Conservation (phyloP, 2,888 invertebrate species). For the Polydrusus pterygomalis region DNA sequence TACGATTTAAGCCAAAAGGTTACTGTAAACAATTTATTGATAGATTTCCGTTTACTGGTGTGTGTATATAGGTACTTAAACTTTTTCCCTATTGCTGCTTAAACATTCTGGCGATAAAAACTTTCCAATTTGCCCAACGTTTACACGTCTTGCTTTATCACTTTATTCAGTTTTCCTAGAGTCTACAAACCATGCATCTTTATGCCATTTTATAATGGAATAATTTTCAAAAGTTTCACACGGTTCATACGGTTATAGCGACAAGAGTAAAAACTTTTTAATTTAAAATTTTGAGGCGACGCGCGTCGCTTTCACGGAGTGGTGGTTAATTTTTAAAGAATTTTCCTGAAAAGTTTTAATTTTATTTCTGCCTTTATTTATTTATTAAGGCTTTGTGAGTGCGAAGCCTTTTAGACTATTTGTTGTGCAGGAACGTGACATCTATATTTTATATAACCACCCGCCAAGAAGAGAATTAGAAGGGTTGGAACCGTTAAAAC, state of each 20-base stretch:
- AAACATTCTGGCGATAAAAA: slow-evolving; percentile 5
- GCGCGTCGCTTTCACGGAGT: too few species aligned
- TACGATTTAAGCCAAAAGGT: too few species aligned
- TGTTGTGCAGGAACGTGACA: too few species aligned
- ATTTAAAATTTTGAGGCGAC: not conserved
- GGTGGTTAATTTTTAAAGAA: too few species aligned
- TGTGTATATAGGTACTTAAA: too few species aligned
- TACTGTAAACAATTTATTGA: too few species aligned
- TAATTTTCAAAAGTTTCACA: slow-evolving; percentile 13
- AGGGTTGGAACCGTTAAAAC: too few species aligned
- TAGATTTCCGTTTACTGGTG: too few species aligned
- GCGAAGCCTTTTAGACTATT: too few species aligned
- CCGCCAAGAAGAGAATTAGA: too few species aligned
- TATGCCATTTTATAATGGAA: slow-evolving; percentile 13
- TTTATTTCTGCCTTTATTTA: not conserved
- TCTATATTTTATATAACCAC: too few species aligned
- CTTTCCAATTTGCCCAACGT: slow-evolving; percentile 15
- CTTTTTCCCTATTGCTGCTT: not conserved
- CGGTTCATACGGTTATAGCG: not conserved
- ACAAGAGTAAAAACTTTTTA: slow-evolving; percentile 2
- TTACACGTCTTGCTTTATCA: slow-evolving; percentile 5
- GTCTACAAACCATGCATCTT: slow-evolving; percentile 13
- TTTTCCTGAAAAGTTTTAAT: not conserved
- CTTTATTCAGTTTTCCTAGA: slow-evolving; percentile 15
- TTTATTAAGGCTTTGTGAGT: too few species aligned